phyloP scores from a whole-genome alignment of 2,888 invertebrate genomes.

The Drosophila borborema region DNA sequence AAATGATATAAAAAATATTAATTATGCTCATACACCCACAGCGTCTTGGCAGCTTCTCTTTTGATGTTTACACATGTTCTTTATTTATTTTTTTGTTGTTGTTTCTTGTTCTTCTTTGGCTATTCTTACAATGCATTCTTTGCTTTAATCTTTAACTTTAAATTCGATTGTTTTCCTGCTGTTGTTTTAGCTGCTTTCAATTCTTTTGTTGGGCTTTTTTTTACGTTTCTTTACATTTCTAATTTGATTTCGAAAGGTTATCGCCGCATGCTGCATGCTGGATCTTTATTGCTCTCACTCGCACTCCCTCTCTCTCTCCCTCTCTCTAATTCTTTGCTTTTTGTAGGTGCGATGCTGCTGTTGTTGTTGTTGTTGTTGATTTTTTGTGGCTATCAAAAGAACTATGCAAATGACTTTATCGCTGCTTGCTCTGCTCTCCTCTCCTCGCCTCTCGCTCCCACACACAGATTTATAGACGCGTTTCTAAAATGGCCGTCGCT shows the following conservation, averaged over 20 bases:
- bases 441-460: background rate
- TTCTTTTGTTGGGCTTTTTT: slow-evolving; percentile 26
- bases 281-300: slow-evolving; percentile 10
- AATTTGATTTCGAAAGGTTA: slow-evolving; percentile 80
- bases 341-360: slow-evolving; percentile 57
- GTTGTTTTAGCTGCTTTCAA: slow-evolving; percentile 11
- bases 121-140: background rate
- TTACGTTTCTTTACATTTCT: slow-evolving; percentile 64
- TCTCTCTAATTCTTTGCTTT: slow-evolving; percentile 16
- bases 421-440: slow-evolving; percentile 14
- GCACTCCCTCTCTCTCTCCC: background rate
- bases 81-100: background rate
- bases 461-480: slow-evolving; percentile 65
- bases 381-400: slow-evolving; percentile 62
- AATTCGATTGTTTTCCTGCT: slow-evolving; percentile 14
- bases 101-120: background rate
- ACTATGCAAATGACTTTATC: slow-evolving; percentile 81
- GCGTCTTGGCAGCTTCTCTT: slow-evolving; percentile 18
- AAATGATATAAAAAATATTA: slow-evolving; percentile 6
- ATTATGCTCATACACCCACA: background rate
- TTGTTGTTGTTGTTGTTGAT: slow-evolving; percentile 14
- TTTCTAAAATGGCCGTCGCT: slow-evolving; percentile 57
- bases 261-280: slow-evolving; percentile 40
- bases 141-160: slow-evolving; percentile 12
- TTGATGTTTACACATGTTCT: slow-evolving; percentile 36